Evolutionary conservation across 2,888 invertebrate genomes (phyloP), one percentile per base, ranked within the genome.

Genomic region (Arrhopalites spinosus): DNA sequence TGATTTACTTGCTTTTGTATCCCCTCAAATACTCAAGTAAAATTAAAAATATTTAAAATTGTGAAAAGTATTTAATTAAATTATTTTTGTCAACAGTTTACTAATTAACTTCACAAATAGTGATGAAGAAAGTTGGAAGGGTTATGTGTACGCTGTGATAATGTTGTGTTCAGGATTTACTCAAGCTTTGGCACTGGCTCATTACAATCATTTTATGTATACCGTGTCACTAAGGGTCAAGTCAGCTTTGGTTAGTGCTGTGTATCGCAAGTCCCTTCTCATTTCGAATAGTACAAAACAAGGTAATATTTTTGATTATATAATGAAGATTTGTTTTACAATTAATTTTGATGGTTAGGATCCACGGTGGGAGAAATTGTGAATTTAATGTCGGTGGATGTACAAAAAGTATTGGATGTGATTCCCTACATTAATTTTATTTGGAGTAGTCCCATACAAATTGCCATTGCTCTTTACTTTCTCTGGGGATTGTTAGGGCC

Each of bases 371-470:
- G 95, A 53, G 95, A 95, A 89, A 95, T 95, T 83, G 95, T 95
- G 13, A 95, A 95, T 85, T 87, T 95, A 79, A 95, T 95, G 95
- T 91, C 94, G 1, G 95, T 95, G 0, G 95, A 96, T 86, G 94
- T 95, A 0, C 95, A 95, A 85, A 89, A 91, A 84, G 13, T 73
- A 84, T 90, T 94, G 76, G 86, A 86, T 74, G 81, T 88, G 36
- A 84, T 86, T 30, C 83, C 85, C 13, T 87, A 86, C 81, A 78
- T 87, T 25, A 87, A 87, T 82, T 84, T 87, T 83, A 78, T 88
- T 13, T 88, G 88, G 87, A 87, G 87, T 2, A 85, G 86, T 2
- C 88, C 89, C 0, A 82, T 89, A 23, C 88, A 89, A 84, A 89
- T 90, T 78, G 82, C 84, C 20, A 80, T 90, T 15, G 86, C 88